Conservation (phyloP, 2,113 vertebrate species). For the Ploceus nigricollis region DNA sequence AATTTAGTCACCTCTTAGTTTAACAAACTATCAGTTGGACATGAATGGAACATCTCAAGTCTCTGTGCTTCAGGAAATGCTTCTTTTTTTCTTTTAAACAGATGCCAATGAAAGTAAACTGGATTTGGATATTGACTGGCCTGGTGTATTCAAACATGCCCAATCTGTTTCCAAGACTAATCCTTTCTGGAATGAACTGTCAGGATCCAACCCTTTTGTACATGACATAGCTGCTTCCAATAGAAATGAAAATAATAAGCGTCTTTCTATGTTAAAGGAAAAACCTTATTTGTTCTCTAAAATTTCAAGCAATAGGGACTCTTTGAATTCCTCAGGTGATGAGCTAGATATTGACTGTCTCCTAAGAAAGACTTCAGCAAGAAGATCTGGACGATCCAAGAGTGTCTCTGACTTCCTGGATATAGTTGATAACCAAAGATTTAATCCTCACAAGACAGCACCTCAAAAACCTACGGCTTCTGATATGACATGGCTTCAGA, state of each 20-base stretch:
- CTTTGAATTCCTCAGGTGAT: conserved; percentile 85
- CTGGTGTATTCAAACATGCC: conserved; percentile 21
- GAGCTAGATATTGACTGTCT: conserved; percentile 80
- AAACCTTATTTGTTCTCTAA: conserved; percentile 70
- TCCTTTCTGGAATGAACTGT: conserved; percentile 91
- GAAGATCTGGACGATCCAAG: conserved; percentile 81
- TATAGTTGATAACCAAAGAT: conserved; percentile 70
- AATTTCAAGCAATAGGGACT: conserved; percentile 72
- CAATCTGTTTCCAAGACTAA: conserved; percentile 71
- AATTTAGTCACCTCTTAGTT: background rate
- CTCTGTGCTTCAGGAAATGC: background rate
- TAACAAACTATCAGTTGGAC: background rate
- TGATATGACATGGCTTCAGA: conserved; percentile 83
- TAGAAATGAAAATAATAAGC: conserved; percentile 61
- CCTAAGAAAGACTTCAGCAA: conserved; percentile 67
- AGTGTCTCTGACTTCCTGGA: conserved; percentile 89
- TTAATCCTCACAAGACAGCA: conserved; percentile 27
- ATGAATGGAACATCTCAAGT: background rate
- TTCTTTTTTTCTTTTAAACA: conserved; percentile 47
- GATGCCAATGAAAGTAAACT: conserved; percentile 30
- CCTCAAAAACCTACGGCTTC: conserved; percentile 70
- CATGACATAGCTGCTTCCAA: conserved; percentile 83
- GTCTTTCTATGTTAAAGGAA: conserved; percentile 73
- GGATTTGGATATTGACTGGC: conserved; percentile 50
- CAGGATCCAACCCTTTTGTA: conserved; percentile 90